A percentile compares a stretch with the other conserved stretches of the same genome.
phyloP scores from a whole-genome alignment of 2,113 vertebrate species.

The human (Homo sapiens) region GRCh38 chr2:7922001-7922500 shows the following conservation, averaged over 20 bases:
- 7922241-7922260: neutral
- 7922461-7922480: neutral
- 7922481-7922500: neutral
- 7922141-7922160: neutral
- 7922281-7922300: neutral
- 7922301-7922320: neutral
- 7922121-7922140: neutral
- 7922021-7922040: too few species aligned
- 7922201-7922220: neutral
- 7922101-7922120: neutral
- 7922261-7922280: neutral
- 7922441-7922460: neutral
- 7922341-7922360: neutral
- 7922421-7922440: neutral
- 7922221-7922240: neutral
- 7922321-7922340: neutral
- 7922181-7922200: neutral
- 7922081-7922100: neutral
- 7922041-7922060: neutral
- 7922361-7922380: neutral
- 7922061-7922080: neutral
- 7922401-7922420: neutral
- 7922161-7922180: neutral
- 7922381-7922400: neutral
- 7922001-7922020: neutral